Evolutionary conservation across 2,888 invertebrate species (phyloP).

Genomic region (Ceriagrion tenellum): DNA sequence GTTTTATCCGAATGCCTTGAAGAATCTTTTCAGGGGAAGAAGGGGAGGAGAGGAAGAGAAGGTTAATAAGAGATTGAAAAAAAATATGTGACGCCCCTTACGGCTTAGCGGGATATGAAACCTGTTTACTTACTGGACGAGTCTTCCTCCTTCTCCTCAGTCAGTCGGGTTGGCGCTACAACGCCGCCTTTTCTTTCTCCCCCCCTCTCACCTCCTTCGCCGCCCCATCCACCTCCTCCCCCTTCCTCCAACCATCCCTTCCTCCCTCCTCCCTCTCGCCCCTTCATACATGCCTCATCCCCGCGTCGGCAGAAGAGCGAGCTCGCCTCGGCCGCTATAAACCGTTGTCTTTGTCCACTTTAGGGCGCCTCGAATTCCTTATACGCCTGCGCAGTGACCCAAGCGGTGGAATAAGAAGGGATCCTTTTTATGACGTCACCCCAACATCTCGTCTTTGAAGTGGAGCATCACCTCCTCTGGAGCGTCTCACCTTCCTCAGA

Average conservation of each 20-base stretch:
- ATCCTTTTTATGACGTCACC: constrained; percentile 53
- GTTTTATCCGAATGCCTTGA: not conserved
- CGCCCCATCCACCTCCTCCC: not conserved
- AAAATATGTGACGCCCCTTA: constrained; percentile 19
- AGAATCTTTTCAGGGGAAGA: not conserved
- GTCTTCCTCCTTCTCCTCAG: not conserved
- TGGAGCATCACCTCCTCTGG: constrained; percentile 52
- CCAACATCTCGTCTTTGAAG: constrained; percentile 54
- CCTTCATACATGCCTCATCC: not conserved
- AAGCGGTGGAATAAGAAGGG: constrained; percentile 47
- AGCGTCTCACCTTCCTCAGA: constrained; percentile 62
- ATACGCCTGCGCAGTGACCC: constrained; percentile 65
- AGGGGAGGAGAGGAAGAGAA: not conserved
- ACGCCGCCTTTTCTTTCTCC: not conserved
- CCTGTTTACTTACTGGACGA: constrained; percentile 54
- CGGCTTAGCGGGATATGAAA: constrained; percentile 61
- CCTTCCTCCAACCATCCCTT: not conserved
- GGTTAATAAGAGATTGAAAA: constrained; percentile 55
- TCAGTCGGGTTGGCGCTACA: constrained; percentile 40
- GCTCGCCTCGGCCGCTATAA: constrained; percentile 45
- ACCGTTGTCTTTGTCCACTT: constrained; percentile 66
- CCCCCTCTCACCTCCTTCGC: not conserved
- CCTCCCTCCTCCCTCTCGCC: not conserved
- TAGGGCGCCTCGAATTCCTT: constrained; percentile 56
- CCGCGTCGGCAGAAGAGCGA: constrained; percentile 27